Base-by-base conservation (phyloP, 2,797 vertebrate genomes). In the Anguilla marmorata region DNA sequence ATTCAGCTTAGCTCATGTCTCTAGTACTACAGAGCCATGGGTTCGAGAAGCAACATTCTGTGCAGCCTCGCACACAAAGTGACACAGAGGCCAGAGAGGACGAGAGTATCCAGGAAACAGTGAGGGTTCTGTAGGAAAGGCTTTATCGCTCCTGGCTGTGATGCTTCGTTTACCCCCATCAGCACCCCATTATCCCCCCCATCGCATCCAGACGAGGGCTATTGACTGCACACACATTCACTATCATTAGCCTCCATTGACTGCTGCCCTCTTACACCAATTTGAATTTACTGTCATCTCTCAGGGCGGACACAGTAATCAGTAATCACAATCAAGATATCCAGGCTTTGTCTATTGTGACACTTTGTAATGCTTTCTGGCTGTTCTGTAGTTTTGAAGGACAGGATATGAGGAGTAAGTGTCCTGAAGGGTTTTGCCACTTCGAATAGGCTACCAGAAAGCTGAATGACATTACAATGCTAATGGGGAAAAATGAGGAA, bases 281-380 rank as follows among this genome's bases (percentile, higher is more conserved):
- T 96, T 95, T 96, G 94, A 95, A 95, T 95, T 94, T 92, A 92
- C 91, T 94, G 94, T 95, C 94, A 94, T 93, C 92, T 94, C 92
- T 95, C 94, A 95, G 27, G 60, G 82, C 72, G 27, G 84, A 60
- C 12, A 30, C n/a, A 72, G 3, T 33, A 41, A 63, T 33, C 30
- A 85, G 30, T 66, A 41, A 85, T 63, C 54, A 24, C 84, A 82
- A 74, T 66, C 21, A 63, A 19, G 37, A 19, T 95, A 93, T 90
- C 91, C 48, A 89, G 90, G 90, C 93, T 92, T 93, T 95, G 93
- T 94, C 92, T 94, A 91, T 93, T 87, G 88, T 94, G 93, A 92
- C 89, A 91, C 89, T 90, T 89, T 63, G 56, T 93, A 86, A 91
- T 91, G 91, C 85, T 90, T 90, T 89, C 92, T 92, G 90, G 93